A percentile compares a stretch with the other conserved stretches of the same genome.
Conservation (phyloP, 2,888 invertebrate species). For the Tetrapedia diversipes region DNA sequence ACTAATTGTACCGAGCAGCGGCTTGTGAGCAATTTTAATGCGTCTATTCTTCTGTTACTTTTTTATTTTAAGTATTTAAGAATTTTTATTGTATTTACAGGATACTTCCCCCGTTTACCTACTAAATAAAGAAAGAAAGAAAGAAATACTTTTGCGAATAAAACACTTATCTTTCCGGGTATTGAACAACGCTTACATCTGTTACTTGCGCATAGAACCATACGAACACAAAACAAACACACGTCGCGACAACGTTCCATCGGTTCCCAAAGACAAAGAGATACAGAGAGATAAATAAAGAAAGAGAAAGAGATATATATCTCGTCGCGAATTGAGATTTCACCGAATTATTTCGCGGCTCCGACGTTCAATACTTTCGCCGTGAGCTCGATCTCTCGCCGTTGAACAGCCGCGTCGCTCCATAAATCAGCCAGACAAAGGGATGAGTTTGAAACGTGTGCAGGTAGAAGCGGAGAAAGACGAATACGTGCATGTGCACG, state of each 20-base stretch:
- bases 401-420: constrained; percentile 17
- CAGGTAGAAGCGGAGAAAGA: constrained; percentile 30
- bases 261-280: background rate
- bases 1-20: too few species aligned
- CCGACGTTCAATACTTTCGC: constrained; percentile 36
- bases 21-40: too few species aligned
- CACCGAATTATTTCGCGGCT: constrained; percentile 36
- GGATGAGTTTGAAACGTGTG: constrained; percentile 33
- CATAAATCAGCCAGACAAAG: constrained; percentile 57
- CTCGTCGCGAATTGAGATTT: constrained; percentile 38
- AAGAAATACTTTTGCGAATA: too few species aligned
- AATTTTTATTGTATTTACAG: too few species aligned
- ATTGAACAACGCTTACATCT: too few species aligned
- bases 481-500: constrained; percentile 13
- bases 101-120: too few species aligned
- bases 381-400: constrained; percentile 14
- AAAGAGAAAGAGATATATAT: background rate
- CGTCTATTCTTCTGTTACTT: too few species aligned
- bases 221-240: too few species aligned
- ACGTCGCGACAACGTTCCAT: background rate
- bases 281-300: background rate
- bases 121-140: too few species aligned
- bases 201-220: too few species aligned
- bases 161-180: too few species aligned
- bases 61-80: too few species aligned